These are phyloP conservation scores for Argyra leucocephala DNA, from an alignment of 2,888 invertebrate genomes.

Conservation along the genomic window DNA sequence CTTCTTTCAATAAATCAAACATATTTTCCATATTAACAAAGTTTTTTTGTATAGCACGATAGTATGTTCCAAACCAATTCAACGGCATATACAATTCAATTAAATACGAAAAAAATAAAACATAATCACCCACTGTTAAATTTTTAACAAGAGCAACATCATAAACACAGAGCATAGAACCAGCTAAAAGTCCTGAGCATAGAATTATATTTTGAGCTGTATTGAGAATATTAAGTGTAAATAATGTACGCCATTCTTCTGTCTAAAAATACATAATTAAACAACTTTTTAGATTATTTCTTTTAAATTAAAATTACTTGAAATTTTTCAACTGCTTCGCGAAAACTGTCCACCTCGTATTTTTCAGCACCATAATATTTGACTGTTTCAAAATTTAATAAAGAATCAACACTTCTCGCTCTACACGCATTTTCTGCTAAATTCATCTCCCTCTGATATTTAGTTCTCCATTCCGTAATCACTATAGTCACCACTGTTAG, in stretches of 20 bases:
- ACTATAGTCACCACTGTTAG: slow-evolving; percentile 66
- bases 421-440: slow-evolving; percentile 85
- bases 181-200: slow-evolving; percentile 72
- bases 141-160: slow-evolving; percentile 62
- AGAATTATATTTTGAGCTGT: slow-evolving; percentile 85
- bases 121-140: slow-evolving; percentile 89
- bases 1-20: slow-evolving; percentile 86
- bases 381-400: slow-evolving; percentile 96
- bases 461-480: slow-evolving; percentile 97
- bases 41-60: slow-evolving; percentile 92
- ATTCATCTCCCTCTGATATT: slow-evolving; percentile 90
- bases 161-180: slow-evolving; percentile 80
- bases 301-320: slow-evolving; percentile 55
- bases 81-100: slow-evolving; percentile 90
- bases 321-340: slow-evolving; percentile 71
- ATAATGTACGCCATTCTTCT: slow-evolving; percentile 80
- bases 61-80: slow-evolving; percentile 97
- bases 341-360: slow-evolving; percentile 81
- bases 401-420: slow-evolving; percentile 87
- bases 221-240: slow-evolving; percentile 83
- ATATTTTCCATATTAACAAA: slow-evolving; percentile 99
- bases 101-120: slow-evolving; percentile 89
- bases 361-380: slow-evolving; percentile 94
- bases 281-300: no score
- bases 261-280: slow-evolving; percentile 51